Evolutionary conservation across 2,113 vertebrate species (phyloP), one percentile per base, ranked within the genome.

Genomic region (Xyliphius kryptos): DNA sequence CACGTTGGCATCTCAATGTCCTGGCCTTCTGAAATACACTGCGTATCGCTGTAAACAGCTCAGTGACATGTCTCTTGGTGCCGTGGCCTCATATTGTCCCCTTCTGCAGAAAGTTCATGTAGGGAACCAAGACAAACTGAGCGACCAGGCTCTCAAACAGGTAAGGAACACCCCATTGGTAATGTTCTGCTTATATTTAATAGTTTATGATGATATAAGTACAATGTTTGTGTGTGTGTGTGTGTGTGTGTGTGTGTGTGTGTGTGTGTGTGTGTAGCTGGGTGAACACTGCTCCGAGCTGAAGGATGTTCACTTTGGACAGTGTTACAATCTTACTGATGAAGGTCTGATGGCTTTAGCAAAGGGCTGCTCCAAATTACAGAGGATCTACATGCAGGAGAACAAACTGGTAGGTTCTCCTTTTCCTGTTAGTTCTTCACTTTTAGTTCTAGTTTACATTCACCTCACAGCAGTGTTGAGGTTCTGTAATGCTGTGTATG

Each of bases 321-420:
- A 98, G 70, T 99, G 96, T 81, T 99, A 98, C 80, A 92, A 92
- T 70, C 87, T 98, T 77, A 93, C 91, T 56, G 95, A 99, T 76
- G 92, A 94, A 77, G 96, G 95, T 77, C 92, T 97, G 91, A 84
- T 92, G 56, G 85, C 90, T 50, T 91, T 99, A 86, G 95, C 94
- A 10, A 90, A 83, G 83, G 94, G 94, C 63, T 97, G 94, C 76
- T 82, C 88, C 56, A 97, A 97, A 77, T 81, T 99, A 43, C 92
- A 96, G 79, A 91, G 89, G 81, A 95, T 99, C 83, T 99, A 99
- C 85, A 89, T 99, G 91, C 96, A 98, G 77, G 96, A 98, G 77
- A 99, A 98, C 91, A 97, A 97, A 91, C 85, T 94, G 87, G 96
- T 99, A 82, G 89, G 94, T 32, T 32, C n/a, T n/a, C 26, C 13